These are phyloP conservation scores for Clangula hyemalis DNA, from an alignment of 2,797 vertebrate genomes.

Conservation along the genomic window DNA sequence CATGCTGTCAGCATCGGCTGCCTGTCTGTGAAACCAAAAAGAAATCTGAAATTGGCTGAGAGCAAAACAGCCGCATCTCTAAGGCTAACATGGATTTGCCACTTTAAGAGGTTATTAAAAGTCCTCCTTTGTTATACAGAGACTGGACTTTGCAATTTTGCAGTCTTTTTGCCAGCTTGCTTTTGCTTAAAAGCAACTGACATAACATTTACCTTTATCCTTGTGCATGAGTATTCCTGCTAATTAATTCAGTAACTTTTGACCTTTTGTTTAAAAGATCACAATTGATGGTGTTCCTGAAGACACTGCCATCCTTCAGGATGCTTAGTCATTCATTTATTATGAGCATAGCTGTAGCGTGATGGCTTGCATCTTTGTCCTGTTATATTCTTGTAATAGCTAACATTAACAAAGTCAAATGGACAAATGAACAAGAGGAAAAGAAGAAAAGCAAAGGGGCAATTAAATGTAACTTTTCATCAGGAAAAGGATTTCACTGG, in stretches of 20 bases:
- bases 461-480: slow-evolving; percentile 88
- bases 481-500: slow-evolving; percentile 84
- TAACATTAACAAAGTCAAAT: slow-evolving; percentile 71
- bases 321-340: fast-evolving
- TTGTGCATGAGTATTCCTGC: background rate
- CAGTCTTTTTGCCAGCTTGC: background rate
- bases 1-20: background rate
- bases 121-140: background rate
- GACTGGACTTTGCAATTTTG: background rate
- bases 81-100: background rate
- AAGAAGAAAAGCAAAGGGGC: slow-evolving; percentile 70
- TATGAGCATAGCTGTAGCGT: background rate
- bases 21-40: background rate
- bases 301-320: background rate
- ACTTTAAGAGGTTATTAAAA: background rate
- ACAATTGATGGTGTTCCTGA: background rate
- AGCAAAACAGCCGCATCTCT: background rate
- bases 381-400: slow-evolving; percentile 65
- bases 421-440: slow-evolving; percentile 66
- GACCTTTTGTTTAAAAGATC: slow-evolving; percentile 18
- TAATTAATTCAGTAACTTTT: slow-evolving; percentile 44
- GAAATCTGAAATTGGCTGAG: background rate
- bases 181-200: slow-evolving; percentile 4
- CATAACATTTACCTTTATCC: slow-evolving; percentile 29
- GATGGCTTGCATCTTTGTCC: slow-evolving; percentile 45